Evolutionary conservation across 1,140 invertebrate species (phyloP), one percentile per base, ranked within the genome.

Genomic region (Drosophila aff.): DNA sequence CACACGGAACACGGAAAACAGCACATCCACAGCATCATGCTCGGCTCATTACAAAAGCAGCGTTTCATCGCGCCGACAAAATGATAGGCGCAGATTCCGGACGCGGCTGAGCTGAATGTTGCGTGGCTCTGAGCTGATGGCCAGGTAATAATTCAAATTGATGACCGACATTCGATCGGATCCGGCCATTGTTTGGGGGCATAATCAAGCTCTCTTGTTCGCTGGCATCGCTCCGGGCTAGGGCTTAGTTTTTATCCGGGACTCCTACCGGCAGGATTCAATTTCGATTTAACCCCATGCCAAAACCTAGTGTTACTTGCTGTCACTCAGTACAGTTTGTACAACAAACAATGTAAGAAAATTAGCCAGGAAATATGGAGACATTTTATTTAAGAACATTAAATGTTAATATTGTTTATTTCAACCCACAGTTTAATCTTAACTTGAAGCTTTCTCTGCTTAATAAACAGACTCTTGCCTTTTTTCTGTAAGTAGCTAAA

Each of bases 21-120:
- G 33, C 59, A 55, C 44, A 67, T 38, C 41, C 72, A 66, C 76
- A 63, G 63, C 82, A 89, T 87, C 84, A 87, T 87, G 72, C 81
- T 89, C 65, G 59, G 47, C 84, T 81, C 83, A 87, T 87, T 87
- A 89, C 73, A 74, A 82, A 87, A 82, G 76, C 65, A 60, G 49
- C 61, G 57, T 74, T 60, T 82, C 76, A 86, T 65, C 44, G 62
- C 52, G 53, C 68, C 74, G 16, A 53, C 59, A 61, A 64, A 81
- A 76, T 68, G 76, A 79, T 76, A 63, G 62, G 55, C 68, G 65
- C 71, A 69, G 69, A 68, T 68, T 73, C 38, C 40, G 67, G 50
- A 47, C 31, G 15, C 10, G 16, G 49, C 49, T 52, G 49, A 52
- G n/a, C 26, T 47, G 65, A 36, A 26, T 13, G 43, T 26, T 38